Base-by-base conservation (phyloP, 2,113 vertebrate species). In the Anthoscopus minutus region DNA sequence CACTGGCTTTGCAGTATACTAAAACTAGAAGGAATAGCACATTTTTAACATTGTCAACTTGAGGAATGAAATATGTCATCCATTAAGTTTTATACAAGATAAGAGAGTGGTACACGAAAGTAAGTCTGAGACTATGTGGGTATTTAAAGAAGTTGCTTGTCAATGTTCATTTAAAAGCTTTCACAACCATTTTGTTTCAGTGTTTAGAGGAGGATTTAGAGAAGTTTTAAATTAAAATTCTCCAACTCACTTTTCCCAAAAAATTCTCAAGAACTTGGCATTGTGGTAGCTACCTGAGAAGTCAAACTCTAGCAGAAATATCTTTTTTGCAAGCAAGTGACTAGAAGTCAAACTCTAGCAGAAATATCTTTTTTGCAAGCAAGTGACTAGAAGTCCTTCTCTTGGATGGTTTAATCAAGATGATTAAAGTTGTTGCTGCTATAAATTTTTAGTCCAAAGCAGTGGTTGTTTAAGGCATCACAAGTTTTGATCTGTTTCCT, bases 11-110 rank as follows among this genome's bases (percentile, higher is more conserved):
- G 69, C 86, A 53, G 85, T 90, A 31, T 53, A 93, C 90, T 93
- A 94, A 96, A 93, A 93, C 92, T 88, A 71, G 72, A 86, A 96
- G 65, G 67, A 96, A 88, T 58, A 93, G 90, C 85, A 82, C 83
- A 94, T 94, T 95, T 96, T 96, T 92, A 97, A 73, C 82, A 57
- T 81, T 94, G 82, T 95, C 93, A 95, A 67, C 92, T 84, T 88
- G 60, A 71, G 65, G 86, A 93, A 95, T 93, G 90, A 96, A 97
- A 84, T 84, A 96, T 94, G 67, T 88, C 93, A 90, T 83, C 92
- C 57, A 86, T 94, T 96, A 91, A 88, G 85, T 86, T 82, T 88
- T 82, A 64, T 84, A 78, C 44, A 90, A 93, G 83, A 94, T 86
- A 90, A 92, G 89, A 90, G 64, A 81, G 64, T 45, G 23, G 38